Base-by-base conservation (phyloP, 1,140 invertebrate genomes). In the Dermatophagoides farinae region DNA sequence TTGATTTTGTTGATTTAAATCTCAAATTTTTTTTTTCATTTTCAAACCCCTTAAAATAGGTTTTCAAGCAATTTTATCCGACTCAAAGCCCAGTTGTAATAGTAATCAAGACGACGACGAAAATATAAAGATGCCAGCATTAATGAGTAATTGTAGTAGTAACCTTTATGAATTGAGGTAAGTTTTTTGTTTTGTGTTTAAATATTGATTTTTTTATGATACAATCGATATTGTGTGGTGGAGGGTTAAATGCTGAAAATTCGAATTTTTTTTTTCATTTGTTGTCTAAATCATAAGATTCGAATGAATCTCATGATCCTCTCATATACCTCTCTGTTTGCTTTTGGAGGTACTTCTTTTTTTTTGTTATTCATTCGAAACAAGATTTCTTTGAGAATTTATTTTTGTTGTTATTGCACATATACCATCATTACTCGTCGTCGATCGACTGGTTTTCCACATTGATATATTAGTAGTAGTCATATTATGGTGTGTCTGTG, bases 101-200 rank as follows among this genome's bases (percentile, higher is more conserved):
- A 2, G 18, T 44, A 16, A 44, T 44, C 43, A 20, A n/a, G 14
- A 44, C 14, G 18, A n/a, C 43, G 43, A 44, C 18, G 18, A 44
- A 44, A 44, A 44, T 44, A n/a, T 44, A 37, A 55, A n/a, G 12
- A 55, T 55, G 53, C 53, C 53, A 39, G 53, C 53, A 6, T 55
- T 55, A 55, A 55, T 23, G 10, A 55, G 53, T 55, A 55, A 38
- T 53, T 16, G 25, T 55, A 55, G 53, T 55, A 55, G 11, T 53
- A 53, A 55, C 39, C 53, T 55, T 25, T 55, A 38, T 25, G 53
- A 55, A 16, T 55, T 55, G 53, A 55, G 53, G 53, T 55, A 55
- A n/a, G 53, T 55, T n/a, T 55, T 4, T 55, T 52, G 49, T 51
- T 9, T 51, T n/a, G 12, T 9, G 8, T 12, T 51, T 20, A 10